phyloP scores from a whole-genome alignment of 2,113 vertebrate genomes.

The Dicaeum eximium region DNA sequence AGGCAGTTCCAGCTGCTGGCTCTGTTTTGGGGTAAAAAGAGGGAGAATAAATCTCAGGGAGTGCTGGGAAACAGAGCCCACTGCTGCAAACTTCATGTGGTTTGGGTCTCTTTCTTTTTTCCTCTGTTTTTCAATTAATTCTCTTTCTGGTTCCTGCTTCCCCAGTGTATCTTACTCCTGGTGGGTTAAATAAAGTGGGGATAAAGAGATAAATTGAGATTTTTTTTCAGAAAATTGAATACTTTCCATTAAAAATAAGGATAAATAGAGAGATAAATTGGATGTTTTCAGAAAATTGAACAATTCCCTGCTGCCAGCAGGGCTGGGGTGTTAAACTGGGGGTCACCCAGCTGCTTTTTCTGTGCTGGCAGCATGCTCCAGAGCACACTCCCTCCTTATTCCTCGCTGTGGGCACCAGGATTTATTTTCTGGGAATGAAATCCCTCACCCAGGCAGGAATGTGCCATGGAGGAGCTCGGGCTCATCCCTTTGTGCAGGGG shows the following conservation, averaged over 20 bases:
- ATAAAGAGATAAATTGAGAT: background rate
- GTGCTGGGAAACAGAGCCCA: accelerated
- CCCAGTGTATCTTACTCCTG: background rate
- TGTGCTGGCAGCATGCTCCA: background rate
- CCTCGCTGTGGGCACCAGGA: accelerated
- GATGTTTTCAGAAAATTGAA: background rate
- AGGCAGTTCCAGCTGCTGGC: background rate
- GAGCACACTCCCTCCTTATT: background rate
- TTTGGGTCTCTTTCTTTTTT: background rate
- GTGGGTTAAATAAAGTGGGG: background rate
- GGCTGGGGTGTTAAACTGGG: background rate
- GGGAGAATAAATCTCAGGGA: background rate
- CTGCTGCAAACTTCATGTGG: background rate
- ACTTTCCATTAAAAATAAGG: background rate
- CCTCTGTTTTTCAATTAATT: background rate
- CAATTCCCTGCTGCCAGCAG: background rate
- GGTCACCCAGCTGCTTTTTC: background rate
- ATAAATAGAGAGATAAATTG: background rate
- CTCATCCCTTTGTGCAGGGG: accelerated
- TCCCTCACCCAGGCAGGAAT: background rate
- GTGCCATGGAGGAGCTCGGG: background rate
- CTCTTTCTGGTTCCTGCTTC: background rate
- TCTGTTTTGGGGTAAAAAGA: background rate
- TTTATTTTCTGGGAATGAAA: background rate
- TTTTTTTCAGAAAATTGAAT: background rate